These are phyloP conservation scores for Cancer borealis DNA, from an alignment of 2,888 invertebrate species.

Conservation along the genomic window DNA sequence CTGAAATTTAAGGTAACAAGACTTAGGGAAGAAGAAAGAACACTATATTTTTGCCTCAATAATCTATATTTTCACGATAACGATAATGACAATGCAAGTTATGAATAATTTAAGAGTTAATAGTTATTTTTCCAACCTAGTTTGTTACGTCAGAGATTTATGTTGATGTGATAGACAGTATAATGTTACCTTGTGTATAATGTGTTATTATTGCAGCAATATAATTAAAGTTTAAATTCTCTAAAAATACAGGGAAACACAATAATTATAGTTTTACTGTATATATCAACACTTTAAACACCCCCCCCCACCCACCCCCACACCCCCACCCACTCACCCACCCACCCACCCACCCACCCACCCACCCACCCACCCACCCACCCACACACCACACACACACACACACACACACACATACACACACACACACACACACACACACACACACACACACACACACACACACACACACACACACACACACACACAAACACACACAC, in stretches of 20 bases:
- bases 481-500: background rate
- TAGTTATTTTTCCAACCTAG: background rate
- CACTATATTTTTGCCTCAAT: background rate
- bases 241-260: background rate
- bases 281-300: background rate
- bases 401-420: background rate
- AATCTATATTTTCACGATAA: background rate
- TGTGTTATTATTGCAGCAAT: no score
- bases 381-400: conserved; percentile 11
- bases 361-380: background rate
- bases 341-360: background rate
- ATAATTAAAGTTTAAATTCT: background rate
- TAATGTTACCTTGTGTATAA: no score
- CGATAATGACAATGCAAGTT: background rate
- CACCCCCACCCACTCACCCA: background rate
- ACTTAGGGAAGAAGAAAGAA: background rate
- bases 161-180: background rate
- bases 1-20: conserved; percentile 1
- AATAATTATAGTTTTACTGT: background rate
- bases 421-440: background rate
- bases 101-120: no score
- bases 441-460: no score
- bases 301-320: no score
- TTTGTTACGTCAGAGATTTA: background rate
- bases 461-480: background rate